A percentile compares a stretch with the other conserved stretches of the same genome.
These are phyloP conservation scores for Mus spicilegus DNA, from an alignment of 2,113 vertebrate genomes.

Conservation along the genomic window DNA sequence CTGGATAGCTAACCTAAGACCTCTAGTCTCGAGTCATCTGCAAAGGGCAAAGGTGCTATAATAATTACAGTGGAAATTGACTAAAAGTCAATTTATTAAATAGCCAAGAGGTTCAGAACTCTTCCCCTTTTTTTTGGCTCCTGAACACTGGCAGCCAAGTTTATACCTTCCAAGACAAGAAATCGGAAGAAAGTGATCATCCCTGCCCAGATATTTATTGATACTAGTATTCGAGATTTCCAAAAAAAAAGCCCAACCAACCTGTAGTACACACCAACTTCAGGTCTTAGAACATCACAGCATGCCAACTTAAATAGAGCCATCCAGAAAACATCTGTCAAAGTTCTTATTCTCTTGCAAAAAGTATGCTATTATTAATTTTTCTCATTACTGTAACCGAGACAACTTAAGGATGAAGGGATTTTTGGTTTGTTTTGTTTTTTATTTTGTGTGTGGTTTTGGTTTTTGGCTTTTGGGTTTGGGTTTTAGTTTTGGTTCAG, in stretches of 20 bases:
- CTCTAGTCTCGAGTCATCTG: background rate
- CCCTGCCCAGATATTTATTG: background rate
- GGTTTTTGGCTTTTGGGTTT: too few species aligned
- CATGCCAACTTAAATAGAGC: background rate
- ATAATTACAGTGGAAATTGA: conserved; percentile 43
- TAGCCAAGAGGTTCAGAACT: background rate
- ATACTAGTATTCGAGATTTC: background rate
- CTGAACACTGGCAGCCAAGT: conserved; percentile 5
- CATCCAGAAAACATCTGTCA: background rate
- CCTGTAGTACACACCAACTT: background rate
- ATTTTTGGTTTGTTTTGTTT: background rate
- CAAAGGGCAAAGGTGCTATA: background rate
- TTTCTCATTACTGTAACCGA: background rate
- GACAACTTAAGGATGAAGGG: background rate
- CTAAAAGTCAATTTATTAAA: background rate
- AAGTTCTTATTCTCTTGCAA: conserved; percentile 2
- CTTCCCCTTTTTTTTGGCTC: background rate
- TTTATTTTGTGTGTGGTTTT: too few species aligned
- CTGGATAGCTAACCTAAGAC: background rate
- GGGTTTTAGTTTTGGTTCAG: background rate
- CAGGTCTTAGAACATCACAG: background rate
- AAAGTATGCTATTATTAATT: background rate
- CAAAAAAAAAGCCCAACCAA: background rate
- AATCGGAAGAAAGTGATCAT: background rate
- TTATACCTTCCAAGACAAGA: background rate